Evolutionary conservation across 1,140 invertebrate species (phyloP), one percentile per base, ranked within the genome.

Genomic region (Lasaia peninsularis): DNA sequence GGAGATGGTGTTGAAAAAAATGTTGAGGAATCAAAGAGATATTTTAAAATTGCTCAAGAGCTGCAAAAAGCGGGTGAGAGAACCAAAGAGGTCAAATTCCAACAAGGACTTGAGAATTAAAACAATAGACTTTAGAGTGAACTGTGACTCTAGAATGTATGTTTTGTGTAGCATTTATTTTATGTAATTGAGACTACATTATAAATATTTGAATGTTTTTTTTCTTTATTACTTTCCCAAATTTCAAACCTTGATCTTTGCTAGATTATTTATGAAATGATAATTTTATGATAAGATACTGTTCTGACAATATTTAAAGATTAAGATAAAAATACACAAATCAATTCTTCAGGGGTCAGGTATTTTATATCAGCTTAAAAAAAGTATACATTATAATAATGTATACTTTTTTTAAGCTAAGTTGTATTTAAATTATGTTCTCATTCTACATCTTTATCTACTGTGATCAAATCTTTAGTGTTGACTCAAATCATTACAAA

Each of bases 1-100:
- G 94, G 94, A 12, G 93, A 95, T 53, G 94, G 96, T 0, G 93
- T 93, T 0, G 91, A 93, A 51, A 93, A 95, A 72, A 93, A 96
- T 84, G 60, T 88, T 35, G 91, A 93, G 56, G 75, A 95, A 65
- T 93, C 96, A 0, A 91, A 94, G 33, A 90, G 92, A 40, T 97
- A 93, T 67, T 95, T 93, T 75, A 86, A 92, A 62, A 90, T 92
- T 62, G 94, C 95, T 56, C 52, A 92, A 2, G 92, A 93, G 58
- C 87, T 97, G 61, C 90, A 95, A 63, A 91, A 93, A 32, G 92
- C 95, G 69, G 63, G 93, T 2, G 91, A 91, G 64, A 90, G 92
- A 49, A 75, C 89, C 20, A 91, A 92, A 72, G 82, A 86, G 58
- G 71, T 95, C 1, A 90, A 91, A 51, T 95, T 95, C 69, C 93